A percentile compares a stretch with the other conserved stretches of the same genome.
Conservation (phyloP, 2,888 invertebrate species). For the Zeuzera pyrina region DNA sequence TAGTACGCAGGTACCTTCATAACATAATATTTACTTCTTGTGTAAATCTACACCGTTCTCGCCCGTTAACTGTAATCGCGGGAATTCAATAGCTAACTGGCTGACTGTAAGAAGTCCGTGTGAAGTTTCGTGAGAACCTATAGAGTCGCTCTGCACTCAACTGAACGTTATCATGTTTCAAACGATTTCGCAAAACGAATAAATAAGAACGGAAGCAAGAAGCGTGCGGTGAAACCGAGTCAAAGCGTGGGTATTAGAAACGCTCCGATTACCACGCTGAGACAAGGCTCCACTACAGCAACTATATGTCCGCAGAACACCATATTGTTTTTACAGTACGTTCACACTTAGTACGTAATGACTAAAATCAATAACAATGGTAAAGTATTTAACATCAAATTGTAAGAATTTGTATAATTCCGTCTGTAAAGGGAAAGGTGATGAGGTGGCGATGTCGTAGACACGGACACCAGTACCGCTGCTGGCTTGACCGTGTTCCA, state of each 20-base stretch:
- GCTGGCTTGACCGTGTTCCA: conserved; percentile 68
- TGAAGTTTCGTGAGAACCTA: conserved; percentile 61
- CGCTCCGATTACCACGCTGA: conserved; percentile 65
- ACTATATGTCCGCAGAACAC: conserved; percentile 9
- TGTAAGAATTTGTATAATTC: too few species aligned
- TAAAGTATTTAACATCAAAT: too few species aligned
- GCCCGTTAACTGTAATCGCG: conserved; percentile 37
- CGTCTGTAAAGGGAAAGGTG: neutral
- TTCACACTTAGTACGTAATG: too few species aligned
- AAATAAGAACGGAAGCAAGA: conserved; percentile 69
- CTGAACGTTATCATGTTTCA: conserved; percentile 70
- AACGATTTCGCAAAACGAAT: conserved; percentile 71
- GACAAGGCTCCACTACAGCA: neutral
- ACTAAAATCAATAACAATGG: too few species aligned
- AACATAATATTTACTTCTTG: conserved; percentile 16
- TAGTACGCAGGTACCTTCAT: too few species aligned
- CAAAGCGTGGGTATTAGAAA: conserved; percentile 72
- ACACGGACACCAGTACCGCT: conserved; percentile 44
- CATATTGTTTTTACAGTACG: too few species aligned
- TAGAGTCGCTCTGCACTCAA: conserved; percentile 44
- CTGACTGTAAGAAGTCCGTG: conserved; percentile 52
- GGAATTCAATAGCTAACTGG: conserved; percentile 60
- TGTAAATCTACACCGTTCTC: conserved; percentile 27
- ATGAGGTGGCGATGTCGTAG: conserved; percentile 19
- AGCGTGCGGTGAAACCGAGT: conserved; percentile 70